A percentile compares a stretch with the other conserved stretches of the same genome.
phyloP scores from a whole-genome alignment of 2,113 vertebrate species.

The Esox niger region DNA sequence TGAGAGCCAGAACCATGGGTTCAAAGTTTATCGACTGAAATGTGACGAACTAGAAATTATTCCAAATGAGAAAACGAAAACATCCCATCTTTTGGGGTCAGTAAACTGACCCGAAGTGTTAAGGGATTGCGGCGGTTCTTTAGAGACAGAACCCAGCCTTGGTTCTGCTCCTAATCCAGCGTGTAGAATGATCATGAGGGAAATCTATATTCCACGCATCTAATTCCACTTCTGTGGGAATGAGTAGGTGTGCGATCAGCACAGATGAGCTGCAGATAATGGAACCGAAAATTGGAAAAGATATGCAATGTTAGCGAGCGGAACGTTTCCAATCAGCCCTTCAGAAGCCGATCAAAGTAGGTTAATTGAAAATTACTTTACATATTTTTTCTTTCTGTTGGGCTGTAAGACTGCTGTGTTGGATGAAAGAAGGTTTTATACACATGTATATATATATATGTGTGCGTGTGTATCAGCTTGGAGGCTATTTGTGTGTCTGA shows the following conservation, averaged over 20 bases:
- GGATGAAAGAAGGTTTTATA: neutral
- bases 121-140: constrained; percentile 9
- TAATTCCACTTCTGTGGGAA: constrained; percentile 40
- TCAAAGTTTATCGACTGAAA: neutral
- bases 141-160: constrained; percentile 32
- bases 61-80: no score
- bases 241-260: constrained; percentile 46
- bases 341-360: constrained; percentile 47
- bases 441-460: neutral
- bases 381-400: neutral
- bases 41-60: neutral
- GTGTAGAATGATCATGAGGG: constrained; percentile 33
- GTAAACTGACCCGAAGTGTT: neutral
- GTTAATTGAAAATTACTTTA: constrained; percentile 59
- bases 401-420: neutral
- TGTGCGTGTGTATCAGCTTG: neutral
- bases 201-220: constrained; percentile 18
- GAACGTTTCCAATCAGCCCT: constrained; percentile 19
- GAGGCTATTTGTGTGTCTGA: neutral
- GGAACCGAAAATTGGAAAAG: constrained; percentile 37
- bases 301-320: constrained; percentile 32
- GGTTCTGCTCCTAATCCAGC: constrained; percentile 43
- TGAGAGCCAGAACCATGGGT: neutral
- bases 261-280: constrained; percentile 35
- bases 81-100: no score